Evolutionary conservation across 2,888 invertebrate genomes (phyloP), one percentile per base, ranked within the genome.

Genomic region (Lapara coniferarum): DNA sequence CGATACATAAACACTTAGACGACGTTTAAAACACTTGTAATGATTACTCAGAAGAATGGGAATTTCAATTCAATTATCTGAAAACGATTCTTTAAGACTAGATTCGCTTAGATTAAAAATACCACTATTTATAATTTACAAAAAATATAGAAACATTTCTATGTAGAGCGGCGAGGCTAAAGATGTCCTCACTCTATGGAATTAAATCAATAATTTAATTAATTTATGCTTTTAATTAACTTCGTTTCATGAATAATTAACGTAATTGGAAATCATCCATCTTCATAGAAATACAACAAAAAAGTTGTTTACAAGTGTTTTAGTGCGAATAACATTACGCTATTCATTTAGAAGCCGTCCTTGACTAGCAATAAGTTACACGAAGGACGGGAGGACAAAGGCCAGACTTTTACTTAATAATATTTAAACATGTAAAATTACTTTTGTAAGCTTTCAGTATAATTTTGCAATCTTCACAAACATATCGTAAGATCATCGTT

Each of bases 21-120:
- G 2, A 37, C 37, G 37, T 37, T 37, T 4, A 8, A 37, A 7
- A 37, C 8, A 37, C 8, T 7, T 37, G 37, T 37, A 37, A 37
- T 37, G 37, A 55, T 10, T 55, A 53, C 16, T 16, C 16, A 16
- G 10, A 55, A 55, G 16, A 8, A 16, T 55, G 53, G 10, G 16
- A 55, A 10, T 4, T n/a, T n/a, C n/a, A n/a, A 19, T 8, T 8
- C 16, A 55, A 37, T 51, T 55, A 55, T 10, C 55, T 19, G 19
- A 55, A 4, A 19, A 55, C 55, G 53, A 53, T 53, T 53, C 53
- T 16, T 53, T 53, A 53, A 53, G 53, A 53, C 16, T 53, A 53
- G 53, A 16, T 16, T 8, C 16, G 53, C 53, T 53, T 53, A 53
- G 53, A 10, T 53, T 10, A 53, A 53, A 53, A 14, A 52, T 52